A percentile compares a stretch with the other conserved stretches of the same genome.
Conservation (phyloP, 2,797 vertebrate species). For the Adrianichthys oophorus region DNA sequence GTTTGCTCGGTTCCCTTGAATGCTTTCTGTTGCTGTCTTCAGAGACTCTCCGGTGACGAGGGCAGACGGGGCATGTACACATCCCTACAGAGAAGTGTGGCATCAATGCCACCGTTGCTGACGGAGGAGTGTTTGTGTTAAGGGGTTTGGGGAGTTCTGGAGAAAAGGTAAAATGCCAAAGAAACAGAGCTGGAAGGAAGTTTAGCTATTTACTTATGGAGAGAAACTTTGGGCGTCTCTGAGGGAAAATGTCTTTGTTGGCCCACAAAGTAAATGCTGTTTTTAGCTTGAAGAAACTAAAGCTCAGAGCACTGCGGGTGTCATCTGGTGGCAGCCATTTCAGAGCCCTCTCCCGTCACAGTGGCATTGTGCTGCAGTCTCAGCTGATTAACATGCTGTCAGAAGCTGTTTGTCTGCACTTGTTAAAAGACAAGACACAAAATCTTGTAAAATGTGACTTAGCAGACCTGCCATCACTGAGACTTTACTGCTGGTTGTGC, state of each 20-base stretch:
- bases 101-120: conserved; percentile 25
- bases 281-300: not conserved
- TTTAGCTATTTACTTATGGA: conserved; percentile 16
- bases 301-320: conserved; percentile 5
- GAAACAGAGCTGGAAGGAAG: conserved; percentile 23
- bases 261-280: not conserved
- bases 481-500: conserved; percentile 68
- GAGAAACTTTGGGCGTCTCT: conserved; percentile 13
- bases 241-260: conserved; percentile 10
- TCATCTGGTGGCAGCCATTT: conserved; percentile 52
- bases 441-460: conserved; percentile 65
- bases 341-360: conserved; percentile 36
- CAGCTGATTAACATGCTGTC: conserved; percentile 60
- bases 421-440: conserved; percentile 66
- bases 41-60: conserved; percentile 28
- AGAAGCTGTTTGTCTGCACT: conserved; percentile 49
- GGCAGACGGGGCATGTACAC: conserved; percentile 45
- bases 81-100: conserved; percentile 33
- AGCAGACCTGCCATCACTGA: conserved; percentile 57
- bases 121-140: conserved; percentile 10
- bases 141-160: conserved; percentile 5
- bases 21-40: conserved; percentile 62
- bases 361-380: conserved; percentile 60
- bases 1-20: conserved; percentile 58
- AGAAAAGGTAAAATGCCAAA: conserved; percentile 17